These are phyloP conservation scores for Acronicta alni DNA, from an alignment of 2,888 invertebrate genomes.

Conservation along the genomic window DNA sequence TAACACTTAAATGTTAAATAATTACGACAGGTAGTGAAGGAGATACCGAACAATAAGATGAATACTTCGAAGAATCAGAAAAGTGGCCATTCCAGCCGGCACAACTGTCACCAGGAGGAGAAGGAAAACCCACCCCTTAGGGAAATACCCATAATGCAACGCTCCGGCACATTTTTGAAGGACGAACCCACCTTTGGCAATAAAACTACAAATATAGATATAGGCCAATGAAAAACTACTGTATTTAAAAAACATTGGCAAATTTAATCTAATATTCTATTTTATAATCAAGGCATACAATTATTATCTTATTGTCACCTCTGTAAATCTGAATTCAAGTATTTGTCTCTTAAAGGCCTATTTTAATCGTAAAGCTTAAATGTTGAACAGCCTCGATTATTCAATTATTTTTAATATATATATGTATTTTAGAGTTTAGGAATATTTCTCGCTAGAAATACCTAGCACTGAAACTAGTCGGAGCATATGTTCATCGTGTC, in stretches of 20 bases:
- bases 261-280: slow-evolving; percentile 29
- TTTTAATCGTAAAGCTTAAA: not conserved
- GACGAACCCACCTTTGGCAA: slow-evolving; percentile 91
- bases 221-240: slow-evolving; percentile 59
- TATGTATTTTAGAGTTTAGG: not conserved
- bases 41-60: slow-evolving; percentile 44
- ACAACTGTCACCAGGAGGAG: slow-evolving; percentile 21
- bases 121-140: slow-evolving; percentile 37
- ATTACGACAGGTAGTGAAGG: slow-evolving; percentile 61
- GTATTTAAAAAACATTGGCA: slow-evolving; percentile 26
- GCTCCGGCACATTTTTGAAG: slow-evolving; percentile 93
- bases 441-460: not conserved
- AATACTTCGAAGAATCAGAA: slow-evolving; percentile 33
- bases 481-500: not conserved
- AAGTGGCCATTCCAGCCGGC: slow-evolving; percentile 1
- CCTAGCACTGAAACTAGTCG: slow-evolving; percentile 6
- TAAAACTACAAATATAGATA: slow-evolving; percentile 71
- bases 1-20: too few relatives aligned
- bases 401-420: not conserved
- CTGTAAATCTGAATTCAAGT: slow-evolving; percentile 24
- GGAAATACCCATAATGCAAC: slow-evolving; percentile 80
- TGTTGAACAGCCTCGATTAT: not conserved
- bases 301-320: slow-evolving; percentile 11
- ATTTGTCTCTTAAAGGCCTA: not conserved
- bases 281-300: slow-evolving; percentile 37